A percentile compares a stretch with the other conserved stretches of the same genome.
Conservation (phyloP, 2,113 vertebrate genomes). For the Triplophysa tibetana region DNA sequence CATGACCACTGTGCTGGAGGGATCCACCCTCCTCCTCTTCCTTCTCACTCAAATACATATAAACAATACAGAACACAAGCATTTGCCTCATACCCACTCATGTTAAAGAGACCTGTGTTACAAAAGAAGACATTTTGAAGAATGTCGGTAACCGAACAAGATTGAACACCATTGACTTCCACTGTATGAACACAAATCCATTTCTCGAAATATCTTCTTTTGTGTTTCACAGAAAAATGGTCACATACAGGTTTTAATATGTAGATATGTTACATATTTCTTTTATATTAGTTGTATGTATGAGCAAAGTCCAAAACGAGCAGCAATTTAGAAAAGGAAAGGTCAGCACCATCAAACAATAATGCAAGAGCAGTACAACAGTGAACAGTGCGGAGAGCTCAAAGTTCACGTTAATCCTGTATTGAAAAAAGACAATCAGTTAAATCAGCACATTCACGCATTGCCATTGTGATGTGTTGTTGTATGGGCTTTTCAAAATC, state of each 20-base stretch:
- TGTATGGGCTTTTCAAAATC: constrained; percentile 14
- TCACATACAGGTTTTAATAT: no score
- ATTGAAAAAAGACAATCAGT: constrained; percentile 21
- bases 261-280: no score
- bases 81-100: no score
- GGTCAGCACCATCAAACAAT: constrained; percentile 9
- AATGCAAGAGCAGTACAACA: not conserved
- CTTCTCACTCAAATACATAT: not conserved
- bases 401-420: constrained; percentile 1
- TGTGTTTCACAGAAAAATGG: no score
- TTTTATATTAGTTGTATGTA: no score
- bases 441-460: constrained; percentile 26
- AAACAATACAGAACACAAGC: not conserved
- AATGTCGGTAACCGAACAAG: no score
- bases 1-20: constrained; percentile 14
- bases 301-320: no score
- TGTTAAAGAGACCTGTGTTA: no score
- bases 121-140: no score
- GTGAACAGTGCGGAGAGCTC: constrained; percentile 6
- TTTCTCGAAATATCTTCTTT: no score
- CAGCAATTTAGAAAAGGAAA: not conserved
- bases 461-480: constrained; percentile 3
- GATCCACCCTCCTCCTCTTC: constrained; percentile 13
- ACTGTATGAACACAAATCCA: no score
- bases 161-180: no score